phyloP scores from a whole-genome alignment of 2,888 invertebrate genomes.

The Metopia argyrocephala region DNA sequence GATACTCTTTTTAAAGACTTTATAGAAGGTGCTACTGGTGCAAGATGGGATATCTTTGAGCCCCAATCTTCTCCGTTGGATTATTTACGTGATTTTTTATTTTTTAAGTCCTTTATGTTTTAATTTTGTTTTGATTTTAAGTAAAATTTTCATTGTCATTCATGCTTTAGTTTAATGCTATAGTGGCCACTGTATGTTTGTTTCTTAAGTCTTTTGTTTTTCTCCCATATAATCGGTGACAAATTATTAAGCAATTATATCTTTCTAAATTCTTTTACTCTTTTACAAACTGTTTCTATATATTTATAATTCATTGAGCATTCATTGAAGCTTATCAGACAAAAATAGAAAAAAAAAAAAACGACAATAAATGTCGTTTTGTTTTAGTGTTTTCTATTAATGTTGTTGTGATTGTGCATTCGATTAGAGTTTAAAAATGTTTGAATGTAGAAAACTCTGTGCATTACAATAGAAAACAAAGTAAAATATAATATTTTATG shows the following conservation, averaged over 20 bases:
- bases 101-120: too few relatives aligned
- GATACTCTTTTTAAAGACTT: too few relatives aligned
- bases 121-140: too few relatives aligned
- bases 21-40: too few relatives aligned
- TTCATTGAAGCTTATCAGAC: conserved; percentile 43
- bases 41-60: too few relatives aligned
- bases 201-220: not conserved
- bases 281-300: conserved; percentile 20
- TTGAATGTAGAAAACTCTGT: not conserved
- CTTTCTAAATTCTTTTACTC: not conserved
- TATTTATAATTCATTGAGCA: conserved; percentile 60
- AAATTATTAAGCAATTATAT: not conserved
- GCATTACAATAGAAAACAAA: not conserved
- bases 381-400: not conserved
- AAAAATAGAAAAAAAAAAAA: conserved; percentile 1
- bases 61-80: too few relatives aligned
- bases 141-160: conserved; percentile 5
- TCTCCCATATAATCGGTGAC: not conserved
- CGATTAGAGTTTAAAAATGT: conserved; percentile 34
- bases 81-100: too few relatives aligned
- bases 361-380: conserved; percentile 35
- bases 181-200: not conserved
- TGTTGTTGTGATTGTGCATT: conserved; percentile 45
- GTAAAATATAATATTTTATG: conserved; percentile 15
- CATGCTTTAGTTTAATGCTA: not conserved